These are phyloP conservation scores for Drosophila niveifrons DNA, from an alignment of 2,888 invertebrate genomes.

Conservation along the genomic window DNA sequence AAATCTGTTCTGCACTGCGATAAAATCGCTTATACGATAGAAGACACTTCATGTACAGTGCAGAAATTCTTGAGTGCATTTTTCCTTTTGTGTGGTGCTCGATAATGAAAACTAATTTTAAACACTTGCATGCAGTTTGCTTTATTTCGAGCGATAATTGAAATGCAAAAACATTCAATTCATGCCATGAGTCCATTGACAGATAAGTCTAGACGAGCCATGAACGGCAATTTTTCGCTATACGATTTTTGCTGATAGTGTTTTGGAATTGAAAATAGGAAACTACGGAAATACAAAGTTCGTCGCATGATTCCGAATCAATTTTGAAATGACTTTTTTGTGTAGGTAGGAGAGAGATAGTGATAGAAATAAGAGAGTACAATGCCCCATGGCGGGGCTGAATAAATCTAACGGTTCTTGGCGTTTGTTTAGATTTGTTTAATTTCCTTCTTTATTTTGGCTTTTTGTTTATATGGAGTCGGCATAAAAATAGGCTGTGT, in stretches of 20 bases:
- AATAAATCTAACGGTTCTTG: neutral
- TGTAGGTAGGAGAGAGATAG: neutral
- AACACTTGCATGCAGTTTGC: slow-evolving; percentile 20
- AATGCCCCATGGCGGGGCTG: slow-evolving; percentile 31
- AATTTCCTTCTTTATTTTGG: neutral
- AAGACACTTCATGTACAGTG: slow-evolving; percentile 3
- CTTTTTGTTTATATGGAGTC: slow-evolving; percentile 21
- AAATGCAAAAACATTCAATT: slow-evolving; percentile 47
- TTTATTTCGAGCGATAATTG: slow-evolving; percentile 39
- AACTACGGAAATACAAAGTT: slow-evolving; percentile 37
- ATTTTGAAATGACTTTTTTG: slow-evolving; percentile 2
- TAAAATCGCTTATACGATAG: slow-evolving; percentile 6
- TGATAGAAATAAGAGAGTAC: slow-evolving; percentile 21
- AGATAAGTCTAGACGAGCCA: slow-evolving; percentile 46
- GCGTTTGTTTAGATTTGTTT: slow-evolving; percentile 20
- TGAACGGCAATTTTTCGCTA: slow-evolving; percentile 2
- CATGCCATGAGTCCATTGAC: slow-evolving; percentile 50
- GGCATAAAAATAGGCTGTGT: slow-evolving; percentile 9
- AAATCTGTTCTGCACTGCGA: slow-evolving; percentile 5
- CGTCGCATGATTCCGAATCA: slow-evolving; percentile 29
- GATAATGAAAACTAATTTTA: slow-evolving; percentile 48
- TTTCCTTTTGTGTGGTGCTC: slow-evolving; percentile 12
- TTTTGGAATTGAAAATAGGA: slow-evolving; percentile 25
- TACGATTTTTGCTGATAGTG: slow-evolving; percentile 22
- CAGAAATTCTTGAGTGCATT: slow-evolving; percentile 41